Evolutionary conservation across 2,113 vertebrate genomes (phyloP), one percentile per base, ranked within the genome.

Genomic region (Pelodiscus sinensis): DNA sequence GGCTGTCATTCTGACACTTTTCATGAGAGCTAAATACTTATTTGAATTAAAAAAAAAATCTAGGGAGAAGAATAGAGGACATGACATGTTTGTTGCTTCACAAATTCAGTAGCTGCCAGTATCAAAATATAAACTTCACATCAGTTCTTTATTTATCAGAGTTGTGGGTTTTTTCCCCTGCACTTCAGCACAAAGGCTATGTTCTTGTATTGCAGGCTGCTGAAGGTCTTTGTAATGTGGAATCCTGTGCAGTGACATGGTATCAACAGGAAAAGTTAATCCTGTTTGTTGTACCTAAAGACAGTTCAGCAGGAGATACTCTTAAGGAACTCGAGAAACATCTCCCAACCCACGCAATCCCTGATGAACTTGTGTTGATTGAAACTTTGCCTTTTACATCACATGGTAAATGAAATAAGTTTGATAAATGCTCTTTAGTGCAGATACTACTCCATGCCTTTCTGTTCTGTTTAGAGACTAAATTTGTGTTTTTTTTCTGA

Each of bases 341-440:
- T 86, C 97, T 99, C 58, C 98, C 99, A 82, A 88, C 95, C 50
- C 94, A 99, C 80, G 98, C 98, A 86, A 18, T 99, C 35, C 99
- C 99, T 5, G 99, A 99, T 97, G 94, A 98, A 6, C 83, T 99
- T 92, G 84, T 99, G 51, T 68, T 97, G 71, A 97, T 99, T 79
- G 96, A 98, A 27, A 91, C 97, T 27, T 95, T 99, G 38, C 98
- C 98, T 35, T 97, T 98, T 86, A 99, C 99, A 56, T 95, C 97
- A 86, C 99, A 99, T 11, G 99, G 99, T 99, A 98, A 98, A 79
- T 89, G 22, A 82, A 83, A 68, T 75, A 31, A 44, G 4, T 87
- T 65, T 31, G 88, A 35, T 82, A 24, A 9, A 84, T 94, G 55
- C 3, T 52, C 8, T 35, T 86, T 84, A 71, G 18, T 89, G 87